These are phyloP conservation scores for Cyanoliseus patagonus DNA, from an alignment of 2,113 vertebrate species.

Conservation along the genomic window DNA sequence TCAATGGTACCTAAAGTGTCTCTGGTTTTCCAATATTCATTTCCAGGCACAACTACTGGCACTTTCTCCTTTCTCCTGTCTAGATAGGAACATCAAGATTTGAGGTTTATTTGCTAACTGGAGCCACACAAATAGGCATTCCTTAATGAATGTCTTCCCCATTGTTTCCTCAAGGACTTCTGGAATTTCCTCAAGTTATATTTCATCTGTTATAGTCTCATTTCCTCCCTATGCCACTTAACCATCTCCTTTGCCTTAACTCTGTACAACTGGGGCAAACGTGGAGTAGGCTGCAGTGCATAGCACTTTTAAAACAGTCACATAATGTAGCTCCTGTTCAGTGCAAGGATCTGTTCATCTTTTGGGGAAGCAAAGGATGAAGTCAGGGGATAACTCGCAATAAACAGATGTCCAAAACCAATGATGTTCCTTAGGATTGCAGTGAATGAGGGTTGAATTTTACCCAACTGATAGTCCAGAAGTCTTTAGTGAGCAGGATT, in stretches of 20 bases:
- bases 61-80: not conserved
- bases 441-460: not conserved
- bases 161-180: slow-evolving; percentile 1
- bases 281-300: not conserved
- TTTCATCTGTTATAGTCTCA: not conserved
- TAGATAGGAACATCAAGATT: not conserved
- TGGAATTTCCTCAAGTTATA: not conserved
- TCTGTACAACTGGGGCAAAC: not conserved
- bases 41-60: not conserved
- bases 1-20: not conserved
- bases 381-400: not conserved
- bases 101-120: not conserved
- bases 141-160: not conserved
- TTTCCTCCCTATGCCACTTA: not conserved
- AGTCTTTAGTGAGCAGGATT: not conserved
- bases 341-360: not conserved
- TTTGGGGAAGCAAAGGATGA: not conserved
- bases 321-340: not conserved
- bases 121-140: not conserved
- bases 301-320: not conserved
- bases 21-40: not conserved
- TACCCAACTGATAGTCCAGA: not conserved
- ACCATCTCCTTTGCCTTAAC: not conserved
- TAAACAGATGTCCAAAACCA: not conserved
- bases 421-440: rapidly evolving